These are phyloP conservation scores for Eremobia ochroleuca DNA, from an alignment of 2,888 invertebrate genomes.

Conservation along the genomic window DNA sequence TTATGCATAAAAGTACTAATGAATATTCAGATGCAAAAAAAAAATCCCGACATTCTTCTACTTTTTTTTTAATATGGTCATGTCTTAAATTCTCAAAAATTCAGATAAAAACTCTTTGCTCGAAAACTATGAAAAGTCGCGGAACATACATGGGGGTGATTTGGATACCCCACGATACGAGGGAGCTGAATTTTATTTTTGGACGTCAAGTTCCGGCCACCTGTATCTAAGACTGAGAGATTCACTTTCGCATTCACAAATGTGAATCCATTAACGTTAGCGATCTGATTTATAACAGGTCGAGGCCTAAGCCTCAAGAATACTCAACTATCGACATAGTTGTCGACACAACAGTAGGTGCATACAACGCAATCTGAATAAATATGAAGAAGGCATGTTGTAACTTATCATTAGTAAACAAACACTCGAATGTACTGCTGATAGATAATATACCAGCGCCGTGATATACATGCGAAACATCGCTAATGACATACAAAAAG, in stretches of 20 bases:
- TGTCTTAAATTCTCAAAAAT: no score
- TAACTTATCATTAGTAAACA: constrained; percentile 70
- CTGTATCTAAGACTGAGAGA: neutral
- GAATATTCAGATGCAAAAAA: no score
- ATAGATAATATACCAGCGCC: constrained; percentile 47
- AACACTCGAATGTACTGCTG: constrained; percentile 59
- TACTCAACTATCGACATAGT: constrained; percentile 44
- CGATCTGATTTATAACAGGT: constrained; percentile 19
- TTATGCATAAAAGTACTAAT: no score
- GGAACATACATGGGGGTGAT: no score
- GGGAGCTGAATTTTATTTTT: no score
- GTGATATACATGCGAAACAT: constrained; percentile 55
- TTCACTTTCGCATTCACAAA: neutral
- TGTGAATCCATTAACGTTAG: neutral
- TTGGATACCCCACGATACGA: no score
- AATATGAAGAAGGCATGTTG: constrained; percentile 62
- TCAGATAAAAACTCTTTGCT: no score
- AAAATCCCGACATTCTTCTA: no score
- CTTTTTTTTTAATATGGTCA: no score
- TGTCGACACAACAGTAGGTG: constrained; percentile 49
- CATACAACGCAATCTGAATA: constrained; percentile 65
- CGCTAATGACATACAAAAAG: constrained; percentile 50
- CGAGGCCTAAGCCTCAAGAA: constrained; percentile 11
- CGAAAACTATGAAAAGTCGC: no score
- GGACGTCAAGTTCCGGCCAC: no score